Conservation (phyloP, 1,140 invertebrate species). For the Eulimnadia texana region DNA sequence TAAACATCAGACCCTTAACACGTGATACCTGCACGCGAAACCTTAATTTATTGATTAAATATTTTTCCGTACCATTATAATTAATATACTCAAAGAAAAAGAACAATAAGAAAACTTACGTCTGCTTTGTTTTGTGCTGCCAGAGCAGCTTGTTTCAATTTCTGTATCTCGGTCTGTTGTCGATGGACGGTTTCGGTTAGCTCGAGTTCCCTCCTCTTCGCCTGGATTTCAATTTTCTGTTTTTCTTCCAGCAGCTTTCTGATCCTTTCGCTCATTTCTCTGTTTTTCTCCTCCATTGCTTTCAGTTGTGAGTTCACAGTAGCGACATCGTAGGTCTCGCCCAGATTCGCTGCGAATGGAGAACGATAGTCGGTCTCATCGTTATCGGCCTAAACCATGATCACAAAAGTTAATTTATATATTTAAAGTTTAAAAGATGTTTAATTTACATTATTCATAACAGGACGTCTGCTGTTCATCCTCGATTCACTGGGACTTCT, state of each 20-base stretch:
- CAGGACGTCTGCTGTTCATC: neutral
- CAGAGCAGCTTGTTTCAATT: conserved; percentile 18
- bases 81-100: neutral
- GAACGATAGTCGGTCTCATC: too few relatives aligned
- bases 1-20: too few relatives aligned
- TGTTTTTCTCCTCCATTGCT: neutral
- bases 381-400: too few relatives aligned
- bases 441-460: too few relatives aligned
- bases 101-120: conserved; percentile 5
- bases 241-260: conserved; percentile 18
- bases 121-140: conserved; percentile 12
- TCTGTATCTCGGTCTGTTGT: conserved; percentile 20
- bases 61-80: neutral
- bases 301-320: neutral
- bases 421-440: too few relatives aligned
- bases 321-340: neutral
- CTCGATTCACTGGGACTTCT: neutral
- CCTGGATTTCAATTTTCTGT: conserved; percentile 22
- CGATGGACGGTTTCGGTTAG: conserved; percentile 21
- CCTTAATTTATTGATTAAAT: neutral
- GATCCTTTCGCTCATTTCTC: neutral
- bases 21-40: too few relatives aligned
- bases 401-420: too few relatives aligned
- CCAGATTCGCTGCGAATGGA: too few relatives aligned
- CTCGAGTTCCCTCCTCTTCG: conserved; percentile 23